A percentile compares a stretch with the other conserved stretches of the same genome.
Evolutionary conservation across 1,140 invertebrate species (phyloP).

Genomic region (Leguminivora glycinivorella): DNA sequence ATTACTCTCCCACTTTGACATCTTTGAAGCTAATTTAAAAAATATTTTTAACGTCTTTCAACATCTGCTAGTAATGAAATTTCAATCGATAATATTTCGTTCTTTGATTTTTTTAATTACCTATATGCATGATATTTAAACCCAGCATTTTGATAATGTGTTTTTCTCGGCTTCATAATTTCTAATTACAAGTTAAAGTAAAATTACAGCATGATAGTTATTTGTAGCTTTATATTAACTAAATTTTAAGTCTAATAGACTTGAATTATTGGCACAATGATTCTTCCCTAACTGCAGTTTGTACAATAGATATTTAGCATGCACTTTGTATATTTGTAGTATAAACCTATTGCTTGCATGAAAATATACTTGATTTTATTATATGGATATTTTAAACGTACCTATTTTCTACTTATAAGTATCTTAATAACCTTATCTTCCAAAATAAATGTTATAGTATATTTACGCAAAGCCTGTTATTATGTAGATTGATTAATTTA

Average conservation of each 20-base stretch:
- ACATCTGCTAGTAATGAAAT: not conserved
- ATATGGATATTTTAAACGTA: conserved; percentile 55
- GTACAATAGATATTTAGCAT: conserved; percentile 57
- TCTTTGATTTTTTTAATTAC: not conserved
- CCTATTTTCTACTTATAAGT: conserved; percentile 49
- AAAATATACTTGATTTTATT: conserved; percentile 59
- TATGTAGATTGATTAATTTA: conserved; percentile 48
- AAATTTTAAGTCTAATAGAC: conserved; percentile 38
- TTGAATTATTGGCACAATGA: conserved; percentile 45
- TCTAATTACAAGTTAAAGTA: conserved; percentile 37
- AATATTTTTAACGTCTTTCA: not conserved
- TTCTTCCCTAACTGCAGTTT: conserved; percentile 32
- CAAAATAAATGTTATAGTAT: conserved; percentile 76
- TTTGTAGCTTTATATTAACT: conserved; percentile 45
- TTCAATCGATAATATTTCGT: not conserved
- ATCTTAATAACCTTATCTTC: conserved; percentile 65
- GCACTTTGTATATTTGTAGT: conserved; percentile 65
- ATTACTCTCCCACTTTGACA: not conserved
- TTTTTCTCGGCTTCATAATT: conserved; percentile 1
- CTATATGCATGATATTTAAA: conserved; percentile 9
- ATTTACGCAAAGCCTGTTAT: conserved; percentile 55
- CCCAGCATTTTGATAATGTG: not conserved
- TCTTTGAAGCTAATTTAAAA: not conserved
- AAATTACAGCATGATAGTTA: conserved; percentile 42
- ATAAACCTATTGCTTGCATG: conserved; percentile 68